Base-by-base conservation (phyloP, 1,140 invertebrate species). In the Phymastichus coffea region DNA sequence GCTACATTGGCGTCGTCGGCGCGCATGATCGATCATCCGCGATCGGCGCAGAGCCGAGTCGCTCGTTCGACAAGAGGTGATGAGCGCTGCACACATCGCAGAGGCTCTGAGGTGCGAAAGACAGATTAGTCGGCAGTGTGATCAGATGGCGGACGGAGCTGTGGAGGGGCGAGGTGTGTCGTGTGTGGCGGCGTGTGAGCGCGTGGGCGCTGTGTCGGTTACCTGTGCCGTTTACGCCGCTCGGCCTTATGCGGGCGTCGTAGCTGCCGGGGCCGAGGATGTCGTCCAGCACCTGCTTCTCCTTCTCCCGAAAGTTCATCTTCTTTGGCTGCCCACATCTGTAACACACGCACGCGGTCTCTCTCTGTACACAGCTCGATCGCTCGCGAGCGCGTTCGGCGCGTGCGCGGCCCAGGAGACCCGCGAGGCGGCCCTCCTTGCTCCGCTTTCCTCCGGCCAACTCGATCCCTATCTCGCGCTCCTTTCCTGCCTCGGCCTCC, bases 151-250 rank as follows among this genome's bases (percentile, higher is more conserved):
- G n/a, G n/a, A n/a, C n/a, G n/a, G n/a, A n/a, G n/a, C n/a, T n/a
- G n/a, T n/a, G n/a, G 52, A 22, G 28, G 6, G 40, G 15, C 1
- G 26, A 12, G 1, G 22, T 19, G 20, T 43, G 26, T 23, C 26
- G n/a, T 1, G 40, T 7, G 19, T 1, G 6, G n/a, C 23, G 23
- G 10, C 14, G 14, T 28, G 22, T n/a, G 35, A 14, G 17, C 22
- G 28, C 54, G 82, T n/a, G n/a, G n/a, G n/a, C n/a, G n/a, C n/a
- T n/a, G n/a, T n/a, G n/a, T n/a, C n/a, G n/a, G 87, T 86, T 82
- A 93, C 92, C 93, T 86, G 92, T 94, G 73, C 90, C 91, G 76
- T 95, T 95, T 77, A 93, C 88, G 65, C 93, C 94, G 53, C 92
- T 93, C 40, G 93, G 93, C 75, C 93, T 82, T 74, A 97, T 97